Evolutionary conservation across 2,888 invertebrate species (phyloP).

Genomic region (Himalopsyche tibetana): DNA sequence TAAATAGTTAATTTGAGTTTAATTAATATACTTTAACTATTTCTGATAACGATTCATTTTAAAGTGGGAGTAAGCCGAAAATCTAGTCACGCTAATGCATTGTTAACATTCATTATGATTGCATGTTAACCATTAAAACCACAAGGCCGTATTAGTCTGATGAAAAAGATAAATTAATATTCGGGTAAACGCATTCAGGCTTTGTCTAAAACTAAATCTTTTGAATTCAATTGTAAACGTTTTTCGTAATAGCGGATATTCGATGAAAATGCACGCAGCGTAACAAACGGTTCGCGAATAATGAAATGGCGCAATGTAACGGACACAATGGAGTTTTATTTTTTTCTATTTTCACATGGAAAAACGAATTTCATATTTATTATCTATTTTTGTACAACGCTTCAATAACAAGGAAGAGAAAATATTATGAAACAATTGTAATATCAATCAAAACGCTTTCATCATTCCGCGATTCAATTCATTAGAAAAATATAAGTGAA

Average conservation of each 20-base stretch:
- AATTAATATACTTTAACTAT: too few species aligned
- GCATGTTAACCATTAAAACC: background rate
- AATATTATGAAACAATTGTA: background rate
- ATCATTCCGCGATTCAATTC: too few species aligned
- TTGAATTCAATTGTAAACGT: background rate
- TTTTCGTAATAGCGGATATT: slow-evolving; percentile 26
- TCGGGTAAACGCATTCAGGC: background rate
- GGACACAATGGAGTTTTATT: background rate
- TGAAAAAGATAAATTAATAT: background rate
- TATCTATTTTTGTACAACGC: background rate
- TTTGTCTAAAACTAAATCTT: background rate
- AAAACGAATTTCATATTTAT: background rate
- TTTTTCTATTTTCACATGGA: background rate
- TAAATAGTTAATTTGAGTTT: too few species aligned
- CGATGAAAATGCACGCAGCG: background rate
- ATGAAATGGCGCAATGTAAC: background rate
- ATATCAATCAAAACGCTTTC: background rate
- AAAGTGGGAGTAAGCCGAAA: too few species aligned
- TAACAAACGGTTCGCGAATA: background rate
- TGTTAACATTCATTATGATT: too few species aligned
- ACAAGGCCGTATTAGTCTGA: background rate
- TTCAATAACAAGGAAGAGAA: slow-evolving; percentile 9
- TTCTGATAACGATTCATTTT: too few species aligned
- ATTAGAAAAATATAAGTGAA: too few species aligned
- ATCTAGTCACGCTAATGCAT: too few species aligned